Base-by-base conservation (phyloP, 2,888 invertebrate genomes). In the Tipula lateralis region DNA sequence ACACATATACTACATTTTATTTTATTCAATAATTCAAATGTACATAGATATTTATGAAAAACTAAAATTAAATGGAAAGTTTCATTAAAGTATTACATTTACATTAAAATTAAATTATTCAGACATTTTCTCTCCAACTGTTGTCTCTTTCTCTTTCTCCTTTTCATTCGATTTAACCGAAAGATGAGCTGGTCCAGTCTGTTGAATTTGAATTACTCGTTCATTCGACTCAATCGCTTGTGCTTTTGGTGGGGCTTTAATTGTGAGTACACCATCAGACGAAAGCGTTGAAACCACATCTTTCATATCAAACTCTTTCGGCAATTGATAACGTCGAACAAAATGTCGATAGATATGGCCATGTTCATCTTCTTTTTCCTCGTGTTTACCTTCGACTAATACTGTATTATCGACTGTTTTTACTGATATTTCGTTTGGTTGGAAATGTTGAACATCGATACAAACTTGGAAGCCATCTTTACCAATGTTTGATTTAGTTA, bases 281-380 rank as follows among this genome's bases (percentile, higher is more conserved):
- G 96, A 96, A 34, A 97, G 90, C 4, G 93, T 93, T 85, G 96
- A 96, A 85, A 93, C 92, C 2, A 97, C 92, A 87, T 94, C 93
- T 4, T 93, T 92, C 2, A 94, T 92, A 85, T 96, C 94, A 87
- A 93, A 93, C 81, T 92, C 93, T 81, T 92, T 90, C 2, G 95
- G 95, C n/a, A 95, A 89, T 86, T 93, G 90, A 88, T 95, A 95
- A 85, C 92, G 92, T 85, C 96, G 92, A 2, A 92, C 92, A 89
- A 97, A 96, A 89, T 96, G 96, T 66, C 96, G 92, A 6, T 96
- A 94, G 85, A 97, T 94, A 88, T 90, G 94, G 0, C 96, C 96
- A 87, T 94, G 94, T 80, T 93, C 93, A 86, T 95, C 95, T 80
- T 92, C 91, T 86, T 93, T 93, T 86, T 94, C 94, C 87, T 94